phyloP scores from a whole-genome alignment of 2,888 invertebrate species.

The Mylabris sibirica region DNA sequence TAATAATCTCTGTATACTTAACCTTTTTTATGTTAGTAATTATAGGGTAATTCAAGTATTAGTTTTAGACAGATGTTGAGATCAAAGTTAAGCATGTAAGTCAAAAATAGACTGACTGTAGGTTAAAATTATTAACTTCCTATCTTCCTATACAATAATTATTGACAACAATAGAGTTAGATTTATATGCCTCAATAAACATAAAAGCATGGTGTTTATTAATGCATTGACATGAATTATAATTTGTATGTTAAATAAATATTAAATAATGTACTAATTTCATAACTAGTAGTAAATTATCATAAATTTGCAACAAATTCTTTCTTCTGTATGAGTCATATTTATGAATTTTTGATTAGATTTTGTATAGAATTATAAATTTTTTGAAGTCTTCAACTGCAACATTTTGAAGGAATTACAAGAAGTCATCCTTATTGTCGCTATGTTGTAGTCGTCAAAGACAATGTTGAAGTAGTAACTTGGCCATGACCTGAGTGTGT shows the following conservation, averaged over 20 bases:
- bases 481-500: constrained; percentile 12
- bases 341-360: background rate
- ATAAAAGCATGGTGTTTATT: background rate
- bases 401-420: background rate
- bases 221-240: background rate
- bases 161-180: no score
- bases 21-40: no score
- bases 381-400: background rate
- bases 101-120: no score
- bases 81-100: no score
- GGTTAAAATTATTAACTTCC: no score
- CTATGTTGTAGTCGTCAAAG: background rate
- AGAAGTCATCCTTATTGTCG: background rate
- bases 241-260: no score
- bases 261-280: background rate
- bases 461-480: background rate
- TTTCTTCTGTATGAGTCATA: background rate
- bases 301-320: background rate
- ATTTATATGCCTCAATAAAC: background rate
- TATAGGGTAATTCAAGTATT: no score
- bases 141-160: no score
- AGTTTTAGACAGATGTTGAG: no score
- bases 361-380: background rate
- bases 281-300: background rate
- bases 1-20: no score